A percentile compares a stretch with the other conserved stretches of the same genome.
phyloP scores from a whole-genome alignment of 2,888 invertebrate genomes.

The Andrena fulva region DNA sequence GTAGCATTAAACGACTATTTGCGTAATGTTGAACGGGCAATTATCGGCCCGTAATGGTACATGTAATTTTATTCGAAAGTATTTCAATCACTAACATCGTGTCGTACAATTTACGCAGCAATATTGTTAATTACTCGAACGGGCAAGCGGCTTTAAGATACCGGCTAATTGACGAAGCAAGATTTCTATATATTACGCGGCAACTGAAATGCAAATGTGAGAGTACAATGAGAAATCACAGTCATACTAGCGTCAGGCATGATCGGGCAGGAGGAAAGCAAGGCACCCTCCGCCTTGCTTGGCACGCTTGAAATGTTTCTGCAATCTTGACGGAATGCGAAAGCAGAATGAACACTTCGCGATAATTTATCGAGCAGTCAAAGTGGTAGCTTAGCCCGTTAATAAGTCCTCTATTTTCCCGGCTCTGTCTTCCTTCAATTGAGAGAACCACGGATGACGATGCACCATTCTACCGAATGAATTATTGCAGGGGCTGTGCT shows the following conservation, averaged over 20 bases:
- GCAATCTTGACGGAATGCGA: conserved; percentile 71
- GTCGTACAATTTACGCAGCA: conserved; percentile 7
- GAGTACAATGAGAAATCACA: conserved; percentile 41
- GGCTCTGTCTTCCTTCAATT: conserved; percentile 39
- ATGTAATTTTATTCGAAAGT: conserved; percentile 23
- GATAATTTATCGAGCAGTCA: conserved; percentile 77
- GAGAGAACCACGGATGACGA: conserved; percentile 70
- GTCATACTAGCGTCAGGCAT: conserved; percentile 16
- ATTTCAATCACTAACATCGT: conserved; percentile 18
- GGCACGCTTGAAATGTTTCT: conserved; percentile 64
- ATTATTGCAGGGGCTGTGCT: conserved; percentile 75
- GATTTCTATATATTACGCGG: conserved; percentile 6
- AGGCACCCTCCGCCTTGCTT: conserved; percentile 34
- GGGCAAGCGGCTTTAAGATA: conserved; percentile 23
- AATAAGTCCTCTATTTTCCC: conserved; percentile 70
- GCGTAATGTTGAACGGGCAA: background rate
- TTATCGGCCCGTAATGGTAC: conserved; percentile 14
- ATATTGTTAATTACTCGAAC: conserved; percentile 23
- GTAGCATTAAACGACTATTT: conserved; percentile 11
- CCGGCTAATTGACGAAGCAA: conserved; percentile 26
- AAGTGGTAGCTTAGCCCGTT: conserved; percentile 74
- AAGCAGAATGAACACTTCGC: conserved; percentile 70
- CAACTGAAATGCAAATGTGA: conserved; percentile 15
- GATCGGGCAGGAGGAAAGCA: conserved; percentile 25
- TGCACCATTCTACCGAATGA: conserved; percentile 73